phyloP scores from a whole-genome alignment of 2,797 vertebrate genomes.

The Anabas testudineus region DNA sequence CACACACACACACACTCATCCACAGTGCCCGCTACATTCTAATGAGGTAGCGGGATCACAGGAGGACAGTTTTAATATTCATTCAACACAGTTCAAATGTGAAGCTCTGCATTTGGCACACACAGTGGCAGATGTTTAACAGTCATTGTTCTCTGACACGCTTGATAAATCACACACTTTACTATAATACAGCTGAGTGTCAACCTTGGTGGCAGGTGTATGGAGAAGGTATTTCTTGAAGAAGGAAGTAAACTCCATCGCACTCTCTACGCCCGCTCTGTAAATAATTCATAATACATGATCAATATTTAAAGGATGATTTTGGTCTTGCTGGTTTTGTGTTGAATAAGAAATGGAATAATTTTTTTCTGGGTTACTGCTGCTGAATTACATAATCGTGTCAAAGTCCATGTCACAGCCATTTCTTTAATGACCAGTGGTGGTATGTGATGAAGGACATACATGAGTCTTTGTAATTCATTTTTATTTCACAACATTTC shows the following conservation, averaged over 20 bases:
- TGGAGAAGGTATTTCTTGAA: conserved; percentile 4
- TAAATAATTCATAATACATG: conserved; percentile 38
- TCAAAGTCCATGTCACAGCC: background rate
- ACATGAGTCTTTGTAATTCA: background rate
- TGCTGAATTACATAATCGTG: conserved; percentile 7
- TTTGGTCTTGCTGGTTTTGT: conserved; percentile 33
- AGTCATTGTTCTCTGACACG: conserved; percentile 19
- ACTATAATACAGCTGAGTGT: conserved; percentile 5
- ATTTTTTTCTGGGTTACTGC: conserved; percentile 22
- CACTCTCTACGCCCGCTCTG: background rate
- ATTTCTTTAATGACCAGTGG: background rate
- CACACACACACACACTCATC: conserved; percentile 13
- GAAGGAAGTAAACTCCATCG: background rate
- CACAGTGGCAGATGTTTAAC: conserved; percentile 26
- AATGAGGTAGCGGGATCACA: conserved; percentile 73
- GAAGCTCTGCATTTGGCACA: conserved; percentile 13
- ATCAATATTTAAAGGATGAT: conserved; percentile 43
- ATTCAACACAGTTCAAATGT: conserved; percentile 42
- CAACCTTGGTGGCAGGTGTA: conserved; percentile 7
- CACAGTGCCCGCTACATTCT: conserved; percentile 53
- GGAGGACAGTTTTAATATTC: conserved; percentile 75
- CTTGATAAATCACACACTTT: conserved; percentile 17
- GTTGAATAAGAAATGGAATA: conserved; percentile 34
- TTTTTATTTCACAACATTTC: too few relatives aligned
- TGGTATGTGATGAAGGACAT: too few relatives aligned